These are phyloP conservation scores for Sphinx pinastri DNA, from an alignment of 2,888 invertebrate species.

Conservation along the genomic window DNA sequence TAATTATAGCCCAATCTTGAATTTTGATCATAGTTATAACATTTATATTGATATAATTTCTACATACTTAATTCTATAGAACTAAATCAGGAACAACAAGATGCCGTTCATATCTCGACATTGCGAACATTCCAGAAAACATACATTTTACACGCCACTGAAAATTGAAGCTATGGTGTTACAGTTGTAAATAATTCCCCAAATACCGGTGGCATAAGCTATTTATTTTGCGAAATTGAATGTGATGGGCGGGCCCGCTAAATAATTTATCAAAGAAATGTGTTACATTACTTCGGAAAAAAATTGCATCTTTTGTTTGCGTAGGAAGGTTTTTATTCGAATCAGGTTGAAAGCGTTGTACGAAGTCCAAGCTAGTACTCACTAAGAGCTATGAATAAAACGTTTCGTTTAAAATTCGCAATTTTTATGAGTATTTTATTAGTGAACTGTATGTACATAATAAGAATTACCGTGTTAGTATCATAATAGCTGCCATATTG, in stretches of 20 bases:
- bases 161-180: constrained; percentile 13
- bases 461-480: too few relatives aligned
- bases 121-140: not conserved
- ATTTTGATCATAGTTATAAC: too few relatives aligned
- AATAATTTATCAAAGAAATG: constrained; percentile 62
- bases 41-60: too few relatives aligned
- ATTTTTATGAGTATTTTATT: too few relatives aligned
- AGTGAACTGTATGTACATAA: too few relatives aligned
- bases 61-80: too few relatives aligned
- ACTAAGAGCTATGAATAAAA: too few relatives aligned
- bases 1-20: too few relatives aligned
- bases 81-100: too few relatives aligned
- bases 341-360: constrained; percentile 20
- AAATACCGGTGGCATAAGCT: constrained; percentile 51
- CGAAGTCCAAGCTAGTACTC: not conserved
- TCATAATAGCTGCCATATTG: too few relatives aligned
- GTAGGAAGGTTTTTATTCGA: constrained; percentile 32
- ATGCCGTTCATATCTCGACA: not conserved
- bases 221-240: constrained; percentile 59
- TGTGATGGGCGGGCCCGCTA: constrained; percentile 51
- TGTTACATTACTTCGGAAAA: constrained; percentile 55
- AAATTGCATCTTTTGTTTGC: constrained; percentile 54
- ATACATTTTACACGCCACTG: not conserved
- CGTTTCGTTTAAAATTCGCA: too few relatives aligned
- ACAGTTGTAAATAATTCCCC: constrained; percentile 45